Percentiles rank a stretch among this genome's conserved stretches.
Conservation (phyloP, 1,140 invertebrate species). For the Bombus terrestris region DNA sequence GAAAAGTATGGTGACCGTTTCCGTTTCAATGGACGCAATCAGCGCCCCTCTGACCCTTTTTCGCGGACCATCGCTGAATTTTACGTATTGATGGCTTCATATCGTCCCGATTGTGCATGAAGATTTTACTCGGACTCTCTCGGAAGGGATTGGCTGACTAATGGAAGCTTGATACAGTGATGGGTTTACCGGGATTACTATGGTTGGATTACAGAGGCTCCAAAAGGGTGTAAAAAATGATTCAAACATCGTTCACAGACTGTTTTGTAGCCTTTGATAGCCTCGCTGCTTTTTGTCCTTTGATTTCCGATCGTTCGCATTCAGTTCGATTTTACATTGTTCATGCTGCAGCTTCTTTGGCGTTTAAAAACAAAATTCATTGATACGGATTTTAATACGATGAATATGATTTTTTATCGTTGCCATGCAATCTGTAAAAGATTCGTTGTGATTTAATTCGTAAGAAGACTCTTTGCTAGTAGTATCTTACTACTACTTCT, state of each 20-base stretch:
- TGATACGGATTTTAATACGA: background rate
- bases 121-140: background rate
- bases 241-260: conserved; percentile 1
- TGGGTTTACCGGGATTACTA: background rate
- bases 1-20: conserved; percentile 18
- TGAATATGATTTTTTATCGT: background rate
- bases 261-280: background rate
- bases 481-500: no score
- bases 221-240: conserved; percentile 14
- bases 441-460: no score
- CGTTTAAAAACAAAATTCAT: background rate
- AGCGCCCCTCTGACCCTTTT: background rate
- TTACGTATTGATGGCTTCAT: conserved; percentile 7
- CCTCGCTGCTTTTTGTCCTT: background rate
- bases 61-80: background rate
- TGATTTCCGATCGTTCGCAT: background rate
- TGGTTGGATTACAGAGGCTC: background rate
- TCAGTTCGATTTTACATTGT: background rate
- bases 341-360: background rate
- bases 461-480: no score
- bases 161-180: conserved; percentile 12
- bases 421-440: background rate
- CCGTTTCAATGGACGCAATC: conserved; percentile 34
- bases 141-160: conserved; percentile 11
- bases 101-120: background rate